Evolutionary conservation across 2,797 vertebrate species (phyloP), one percentile per base, ranked within the genome.

Genomic region (Astyanax mexicanus): DNA sequence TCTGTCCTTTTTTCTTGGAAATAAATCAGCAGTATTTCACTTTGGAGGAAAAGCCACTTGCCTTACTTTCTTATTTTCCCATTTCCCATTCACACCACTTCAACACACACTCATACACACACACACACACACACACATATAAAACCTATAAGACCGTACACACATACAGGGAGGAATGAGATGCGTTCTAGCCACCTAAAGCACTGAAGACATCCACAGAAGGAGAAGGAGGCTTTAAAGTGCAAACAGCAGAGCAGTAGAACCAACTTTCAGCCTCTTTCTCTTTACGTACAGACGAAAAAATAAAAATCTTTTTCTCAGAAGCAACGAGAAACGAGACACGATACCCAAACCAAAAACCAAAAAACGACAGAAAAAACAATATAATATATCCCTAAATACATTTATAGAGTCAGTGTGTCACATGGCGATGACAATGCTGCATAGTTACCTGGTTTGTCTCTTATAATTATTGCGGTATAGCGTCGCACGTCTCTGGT

Each of bases 391-490:
- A 44, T 83, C 79, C 80, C 82, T 69, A 29, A 83, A 71, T 35
- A 72, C 73, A 74, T 58, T 65, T 85, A 93, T 89, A 94, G 89
- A 91, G 86, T 86, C 91, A 88, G 86, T 88, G 93, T 89, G 90
- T 93, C 91, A 88, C 93, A 94, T 92, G 92, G 88, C 92, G 94
- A 94, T 87, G 85, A 91, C 93, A 93, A 96, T 98, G 97, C 97
- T 98, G 97, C 97, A 98, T 98, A 98, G 96, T 96, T 96, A 94
- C 93, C 92, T 89, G 91, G 90, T 93, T 75, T 15, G 44, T 80
- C 40, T 89, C 89, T 93, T 91, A 32, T 94, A 94, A 94, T 98
- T 98, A 98, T 98, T 98, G 96, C 96, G 91, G 93, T 93, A 93
- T 89, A 88, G 82, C 76, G 87, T 92, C 91, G 90, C 80, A 84